phyloP scores from a whole-genome alignment of 2,888 invertebrate species.

The Dendrolimus pini region DNA sequence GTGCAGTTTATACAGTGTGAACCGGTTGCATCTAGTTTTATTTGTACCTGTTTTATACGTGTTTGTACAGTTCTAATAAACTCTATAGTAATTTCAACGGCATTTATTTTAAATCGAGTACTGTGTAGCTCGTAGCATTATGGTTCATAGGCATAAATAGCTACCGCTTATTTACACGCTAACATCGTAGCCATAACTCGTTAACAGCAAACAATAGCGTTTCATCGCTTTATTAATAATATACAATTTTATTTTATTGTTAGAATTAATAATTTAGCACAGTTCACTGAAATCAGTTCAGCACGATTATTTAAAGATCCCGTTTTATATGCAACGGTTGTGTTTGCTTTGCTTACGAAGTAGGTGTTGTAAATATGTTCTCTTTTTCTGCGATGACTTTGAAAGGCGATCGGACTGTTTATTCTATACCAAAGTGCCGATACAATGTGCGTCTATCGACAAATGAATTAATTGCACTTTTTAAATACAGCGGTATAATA shows the following conservation, averaged over 20 bases:
- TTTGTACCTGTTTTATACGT: too few species aligned
- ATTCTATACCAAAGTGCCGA: not conserved
- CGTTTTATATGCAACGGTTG: conserved; percentile 18
- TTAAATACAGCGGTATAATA: too few species aligned
- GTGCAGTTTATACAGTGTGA: too few species aligned
- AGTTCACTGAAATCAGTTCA: conserved; percentile 24
- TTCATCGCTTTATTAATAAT: conserved; percentile 22
- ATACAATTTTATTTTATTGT: conserved; percentile 15
- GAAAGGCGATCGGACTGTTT: not conserved
- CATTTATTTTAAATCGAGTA: too few species aligned
- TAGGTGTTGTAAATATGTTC: not conserved
- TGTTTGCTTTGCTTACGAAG: not conserved
- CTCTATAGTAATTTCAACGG: too few species aligned
- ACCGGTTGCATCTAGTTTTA: too few species aligned
- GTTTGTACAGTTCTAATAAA: too few species aligned
- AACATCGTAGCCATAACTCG: conserved; percentile 1
- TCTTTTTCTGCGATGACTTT: not conserved
- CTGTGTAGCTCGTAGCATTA: too few species aligned
- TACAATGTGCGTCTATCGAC: not conserved
- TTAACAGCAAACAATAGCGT: conserved; percentile 21
- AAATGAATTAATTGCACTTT: not conserved
- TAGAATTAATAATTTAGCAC: conserved; percentile 24
- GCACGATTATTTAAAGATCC: conserved; percentile 29
- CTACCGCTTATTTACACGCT: conserved; percentile 3
- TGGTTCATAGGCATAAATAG: not conserved